Conservation (phyloP, 1,140 invertebrate genomes). For the Danaus melanippus region DNA sequence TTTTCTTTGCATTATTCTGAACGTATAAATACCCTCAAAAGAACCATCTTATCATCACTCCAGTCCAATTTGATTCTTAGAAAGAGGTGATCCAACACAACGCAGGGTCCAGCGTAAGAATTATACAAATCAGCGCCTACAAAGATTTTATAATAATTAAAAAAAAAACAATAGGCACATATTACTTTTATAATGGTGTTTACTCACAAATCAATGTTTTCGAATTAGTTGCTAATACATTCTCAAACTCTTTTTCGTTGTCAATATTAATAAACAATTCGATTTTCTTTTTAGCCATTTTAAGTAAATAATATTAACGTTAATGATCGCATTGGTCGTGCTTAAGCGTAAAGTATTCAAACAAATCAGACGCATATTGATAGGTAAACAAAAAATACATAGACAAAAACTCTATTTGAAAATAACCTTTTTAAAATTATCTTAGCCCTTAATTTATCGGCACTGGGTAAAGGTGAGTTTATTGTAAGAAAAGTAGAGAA, state of each 20-base stretch:
- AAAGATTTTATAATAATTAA: slow-evolving; percentile 8
- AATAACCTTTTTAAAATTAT: no score
- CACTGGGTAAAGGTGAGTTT: no score
- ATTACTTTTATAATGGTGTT: neutral
- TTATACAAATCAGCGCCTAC: slow-evolving; percentile 51
- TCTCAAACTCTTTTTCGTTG: slow-evolving; percentile 45
- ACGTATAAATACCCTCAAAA: slow-evolving; percentile 37
- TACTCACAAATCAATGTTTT: slow-evolving; percentile 53
- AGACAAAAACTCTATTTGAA: no score
- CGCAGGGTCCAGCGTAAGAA: slow-evolving; percentile 40
- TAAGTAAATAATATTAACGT: neutral
- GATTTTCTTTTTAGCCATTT: slow-evolving; percentile 52
- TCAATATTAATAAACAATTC: slow-evolving; percentile 49
- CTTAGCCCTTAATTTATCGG: no score
- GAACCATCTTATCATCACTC: slow-evolving; percentile 45
- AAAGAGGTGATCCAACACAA: slow-evolving; percentile 47
- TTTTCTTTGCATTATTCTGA: neutral
- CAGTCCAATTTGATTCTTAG: slow-evolving; percentile 51
- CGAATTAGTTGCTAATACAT: slow-evolving; percentile 29
- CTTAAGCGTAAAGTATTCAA: no score
- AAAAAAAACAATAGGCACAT: neutral
- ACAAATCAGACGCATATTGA: no score
- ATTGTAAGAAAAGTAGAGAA: no score
- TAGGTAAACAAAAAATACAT: no score
- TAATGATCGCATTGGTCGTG: no score